Conservation (phyloP, 2,888 invertebrate genomes). For the Gnatocerus cornutus region DNA sequence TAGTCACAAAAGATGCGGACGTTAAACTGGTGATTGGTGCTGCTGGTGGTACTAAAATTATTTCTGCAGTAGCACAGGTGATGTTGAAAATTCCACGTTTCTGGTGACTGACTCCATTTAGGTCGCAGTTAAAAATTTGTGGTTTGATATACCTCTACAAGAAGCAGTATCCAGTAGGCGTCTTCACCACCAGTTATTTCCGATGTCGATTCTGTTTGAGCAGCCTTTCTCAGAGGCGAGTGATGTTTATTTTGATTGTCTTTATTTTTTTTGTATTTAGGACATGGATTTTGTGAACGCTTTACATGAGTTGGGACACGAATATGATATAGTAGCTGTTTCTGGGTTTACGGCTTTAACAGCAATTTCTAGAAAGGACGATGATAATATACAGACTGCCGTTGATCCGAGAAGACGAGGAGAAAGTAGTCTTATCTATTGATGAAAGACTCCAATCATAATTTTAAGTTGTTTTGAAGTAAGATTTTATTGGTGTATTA, state of each 20-base stretch:
- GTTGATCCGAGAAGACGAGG: slow-evolving; percentile 73
- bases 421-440: slow-evolving; percentile 57
- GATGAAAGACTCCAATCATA: no score
- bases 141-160: slow-evolving; percentile 73
- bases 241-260: slow-evolving; percentile 39
- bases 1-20: slow-evolving; percentile 78
- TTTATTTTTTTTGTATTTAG: slow-evolving; percentile 50
- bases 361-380: slow-evolving; percentile 72
- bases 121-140: slow-evolving; percentile 74
- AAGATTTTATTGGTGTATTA: no score
- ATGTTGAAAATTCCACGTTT: slow-evolving; percentile 50
- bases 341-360: slow-evolving; percentile 80
- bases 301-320: slow-evolving; percentile 73
- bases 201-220: slow-evolving; percentile 74
- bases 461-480: no score
- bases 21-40: slow-evolving; percentile 83
- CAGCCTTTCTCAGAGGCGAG: slow-evolving; percentile 57
- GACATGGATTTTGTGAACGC: slow-evolving; percentile 71
- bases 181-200: slow-evolving; percentile 79
- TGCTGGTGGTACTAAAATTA: slow-evolving; percentile 94
- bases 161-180: slow-evolving; percentile 73
- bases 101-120: background rate
- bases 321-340: slow-evolving; percentile 69
- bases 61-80: slow-evolving; percentile 84
- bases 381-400: slow-evolving; percentile 66